phyloP scores from a whole-genome alignment of 2,888 invertebrate genomes.

The Rhamphomyia laevipes region DNA sequence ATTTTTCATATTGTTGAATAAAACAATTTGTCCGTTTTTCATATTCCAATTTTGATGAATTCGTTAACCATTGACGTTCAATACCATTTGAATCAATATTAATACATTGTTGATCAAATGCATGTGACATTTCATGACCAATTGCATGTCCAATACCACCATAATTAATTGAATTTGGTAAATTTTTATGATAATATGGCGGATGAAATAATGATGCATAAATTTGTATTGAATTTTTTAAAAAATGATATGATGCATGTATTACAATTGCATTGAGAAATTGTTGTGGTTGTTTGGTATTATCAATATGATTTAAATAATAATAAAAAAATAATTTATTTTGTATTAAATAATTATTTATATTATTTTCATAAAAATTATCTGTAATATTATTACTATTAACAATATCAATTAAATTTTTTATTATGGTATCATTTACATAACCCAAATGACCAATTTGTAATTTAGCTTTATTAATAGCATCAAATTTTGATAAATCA shows the following conservation, averaged over 20 bases:
- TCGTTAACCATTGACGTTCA: not conserved
- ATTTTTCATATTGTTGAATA: conserved; percentile 1
- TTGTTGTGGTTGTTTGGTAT: not conserved
- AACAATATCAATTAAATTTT: not conserved
- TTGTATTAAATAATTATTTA: too few species aligned
- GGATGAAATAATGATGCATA: not conserved
- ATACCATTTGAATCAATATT: conserved; percentile 60
- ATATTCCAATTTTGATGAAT: not conserved
- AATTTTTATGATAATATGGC: conserved; percentile 21
- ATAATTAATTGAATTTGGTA: conserved; percentile 75
- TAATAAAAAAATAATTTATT: not conserved
- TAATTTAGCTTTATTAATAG: too few species aligned
- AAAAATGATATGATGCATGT: not conserved
- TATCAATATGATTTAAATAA: not conserved
- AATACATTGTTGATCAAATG: conserved; percentile 70
- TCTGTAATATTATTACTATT: not conserved
- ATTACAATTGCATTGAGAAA: not conserved
- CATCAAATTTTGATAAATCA: too few species aligned
- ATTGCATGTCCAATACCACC: conserved; percentile 79
- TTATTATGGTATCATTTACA: not conserved
- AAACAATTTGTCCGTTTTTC: conserved; percentile 1
- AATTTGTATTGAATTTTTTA: not conserved
- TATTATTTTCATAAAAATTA: not conserved
- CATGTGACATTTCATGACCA: conserved; percentile 78
- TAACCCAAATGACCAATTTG: not conserved